Percentiles rank a stretch among this genome's conserved stretches.
These are phyloP conservation scores for Diarsia rubi DNA, from an alignment of 2,888 invertebrate genomes.

Conservation along the genomic window DNA sequence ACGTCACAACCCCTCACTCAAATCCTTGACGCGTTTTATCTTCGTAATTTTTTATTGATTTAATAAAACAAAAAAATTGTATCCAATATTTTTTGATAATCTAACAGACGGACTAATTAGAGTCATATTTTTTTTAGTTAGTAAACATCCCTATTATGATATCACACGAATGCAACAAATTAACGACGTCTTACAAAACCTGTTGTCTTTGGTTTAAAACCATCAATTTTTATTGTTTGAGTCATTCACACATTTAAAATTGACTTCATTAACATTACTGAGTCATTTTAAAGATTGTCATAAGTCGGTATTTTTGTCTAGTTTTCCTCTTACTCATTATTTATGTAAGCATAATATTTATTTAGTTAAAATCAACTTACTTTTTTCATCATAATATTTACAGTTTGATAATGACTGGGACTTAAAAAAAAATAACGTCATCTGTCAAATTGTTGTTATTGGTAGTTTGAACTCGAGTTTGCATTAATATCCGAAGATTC, in stretches of 20 bases:
- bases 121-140: too few species aligned
- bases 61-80: too few species aligned
- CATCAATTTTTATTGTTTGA: not conserved
- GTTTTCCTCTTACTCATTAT: slow-evolving; percentile 7
- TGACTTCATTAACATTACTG: not conserved
- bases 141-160: not conserved
- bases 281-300: slow-evolving; percentile 11
- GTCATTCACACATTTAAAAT: too few species aligned
- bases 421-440: not conserved
- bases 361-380: not conserved
- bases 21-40: too few species aligned
- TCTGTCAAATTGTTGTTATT: not conserved
- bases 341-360: not conserved
- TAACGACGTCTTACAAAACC: not conserved
- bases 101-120: too few species aligned
- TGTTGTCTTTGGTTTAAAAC: slow-evolving; percentile 3
- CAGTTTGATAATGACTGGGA: not conserved
- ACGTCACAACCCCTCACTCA: too few species aligned
- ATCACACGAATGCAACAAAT: not conserved
- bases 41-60: too few species aligned
- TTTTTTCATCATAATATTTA: not conserved
- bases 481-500: not conserved
- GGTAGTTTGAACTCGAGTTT: not conserved
- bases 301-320: not conserved
- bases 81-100: too few species aligned